Percentiles rank a stretch among this genome's conserved stretches.
phyloP scores from a whole-genome alignment of 2,888 invertebrate genomes.

The Andricus quercusramuli region DNA sequence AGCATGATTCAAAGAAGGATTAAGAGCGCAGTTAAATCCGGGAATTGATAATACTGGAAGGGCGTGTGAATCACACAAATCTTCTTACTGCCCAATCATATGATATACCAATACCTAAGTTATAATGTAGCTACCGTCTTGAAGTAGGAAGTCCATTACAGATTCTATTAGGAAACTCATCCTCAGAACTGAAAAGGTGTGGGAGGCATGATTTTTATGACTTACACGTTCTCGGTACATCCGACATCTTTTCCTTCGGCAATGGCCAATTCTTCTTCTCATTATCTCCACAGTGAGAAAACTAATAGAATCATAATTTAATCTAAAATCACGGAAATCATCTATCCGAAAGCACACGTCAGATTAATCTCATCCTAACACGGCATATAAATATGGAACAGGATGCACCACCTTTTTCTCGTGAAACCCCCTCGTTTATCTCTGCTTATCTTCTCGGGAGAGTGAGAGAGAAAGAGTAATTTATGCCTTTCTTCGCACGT shows the following conservation, averaged over 20 bases:
- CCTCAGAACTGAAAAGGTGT: slow-evolving; percentile 17
- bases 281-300: neutral
- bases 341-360: neutral
- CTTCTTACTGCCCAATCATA: slow-evolving; percentile 28
- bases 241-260: slow-evolving; percentile 10
- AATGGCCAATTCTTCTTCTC: neutral
- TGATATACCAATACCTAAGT: neutral
- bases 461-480: slow-evolving; percentile 13
- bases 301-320: slow-evolving; percentile 19
- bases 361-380: slow-evolving; percentile 13
- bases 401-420: neutral
- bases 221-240: slow-evolving; percentile 18
- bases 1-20: slow-evolving; percentile 7
- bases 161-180: slow-evolving; percentile 27
- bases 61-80: slow-evolving; percentile 33
- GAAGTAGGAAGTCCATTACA: neutral
- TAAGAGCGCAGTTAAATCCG: neutral
- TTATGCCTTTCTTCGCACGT: slow-evolving; percentile 38
- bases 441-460: neutral
- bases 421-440: slow-evolving; percentile 30
- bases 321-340: slow-evolving; percentile 24
- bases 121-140: neutral
- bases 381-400: slow-evolving; percentile 12
- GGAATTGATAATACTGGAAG: neutral
- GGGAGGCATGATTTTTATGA: slow-evolving; percentile 32